Base-by-base conservation (phyloP, 2,113 vertebrate species). In the Apteryx owenii region DNA sequence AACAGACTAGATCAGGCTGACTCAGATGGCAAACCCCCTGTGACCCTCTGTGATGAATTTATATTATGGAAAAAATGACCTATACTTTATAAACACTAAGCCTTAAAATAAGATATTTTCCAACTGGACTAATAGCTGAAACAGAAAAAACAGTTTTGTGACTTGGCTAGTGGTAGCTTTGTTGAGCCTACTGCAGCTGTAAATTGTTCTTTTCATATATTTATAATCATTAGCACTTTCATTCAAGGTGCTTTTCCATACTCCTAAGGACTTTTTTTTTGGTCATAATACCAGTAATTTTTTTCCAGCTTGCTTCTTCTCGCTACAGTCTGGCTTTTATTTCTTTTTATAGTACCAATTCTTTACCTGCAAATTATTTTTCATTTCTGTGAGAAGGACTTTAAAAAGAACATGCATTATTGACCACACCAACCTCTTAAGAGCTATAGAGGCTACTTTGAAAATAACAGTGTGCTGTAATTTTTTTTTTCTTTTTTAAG, bases 291-390 rank as follows among this genome's bases (percentile, higher is more conserved):
- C 10, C 0, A 0, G 1, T 81, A 54, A 91, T 79, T 85, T 91
- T 19, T 89, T 95, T 93, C 96, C 78, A 69, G 12, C 23, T 94
- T 71, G 2, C 66, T 87, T 64, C 58, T 76, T 28, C 38, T 73
- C 23, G 70, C 62, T 97, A 84, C 78, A 72, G 65, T 79, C 56
- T 87, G 65, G n/a, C 20, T 96, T 95, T 91, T 81, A 79, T 94
- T 97, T 96, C 80, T 90, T 97, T 97, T 97, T 97, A 97, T 82
- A 92, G 73, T 89, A 95, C 40, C 65, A 92, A 88, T 93, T 94
- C 85, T 51, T 97, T 95, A 91, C 72, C 58, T 96, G 91, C 51
- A 98, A 97, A 98, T 97, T 97, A 97, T 93, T 98, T 97, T 96
- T 95, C 88, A 87, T 92, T 97, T 97, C 90, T 93, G 58, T 78